Percentiles rank a stretch among this genome's conserved stretches.
phyloP scores from a whole-genome alignment of 2,113 vertebrate genomes.

The Neoarius graeffei region DNA sequence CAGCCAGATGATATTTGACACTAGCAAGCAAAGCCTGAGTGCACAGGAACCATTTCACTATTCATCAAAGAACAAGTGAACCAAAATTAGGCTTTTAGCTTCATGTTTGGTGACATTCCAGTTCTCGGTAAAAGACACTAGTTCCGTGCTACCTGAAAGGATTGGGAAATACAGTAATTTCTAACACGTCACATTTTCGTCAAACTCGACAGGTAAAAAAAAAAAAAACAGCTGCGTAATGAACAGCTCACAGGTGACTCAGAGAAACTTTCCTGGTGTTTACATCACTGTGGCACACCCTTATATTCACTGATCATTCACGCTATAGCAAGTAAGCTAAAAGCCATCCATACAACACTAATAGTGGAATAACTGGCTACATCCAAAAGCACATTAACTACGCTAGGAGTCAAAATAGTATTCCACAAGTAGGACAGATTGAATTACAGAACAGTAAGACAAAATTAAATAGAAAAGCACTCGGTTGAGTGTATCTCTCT shows the following conservation, averaged over 20 bases:
- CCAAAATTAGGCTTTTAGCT: neutral
- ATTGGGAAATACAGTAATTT: neutral
- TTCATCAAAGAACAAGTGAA: neutral
- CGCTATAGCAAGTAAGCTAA: neutral
- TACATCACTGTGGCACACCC: neutral
- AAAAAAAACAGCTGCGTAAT: neutral
- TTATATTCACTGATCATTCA: neutral
- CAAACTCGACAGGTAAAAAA: neutral
- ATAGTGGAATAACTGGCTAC: neutral
- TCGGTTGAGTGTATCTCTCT: too few species aligned
- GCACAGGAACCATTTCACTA: slow-evolving; percentile 40
- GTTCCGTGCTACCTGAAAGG: neutral
- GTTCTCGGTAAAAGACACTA: neutral
- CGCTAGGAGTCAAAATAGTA: neutral
- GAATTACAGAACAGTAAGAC: neutral
- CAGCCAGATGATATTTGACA: slow-evolving; percentile 68
- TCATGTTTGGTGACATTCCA: neutral
- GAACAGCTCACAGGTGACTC: slow-evolving; percentile 13
- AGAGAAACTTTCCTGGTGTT: neutral
- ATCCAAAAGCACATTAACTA: neutral
- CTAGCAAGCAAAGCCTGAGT: slow-evolving; percentile 56
- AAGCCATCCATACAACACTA: neutral
- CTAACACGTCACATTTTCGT: slow-evolving; percentile 3
- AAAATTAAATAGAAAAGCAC: neutral
- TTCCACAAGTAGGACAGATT: neutral